Evolutionary conservation across 2,888 invertebrate genomes (phyloP).

Genomic region (Apeira syringaria): DNA sequence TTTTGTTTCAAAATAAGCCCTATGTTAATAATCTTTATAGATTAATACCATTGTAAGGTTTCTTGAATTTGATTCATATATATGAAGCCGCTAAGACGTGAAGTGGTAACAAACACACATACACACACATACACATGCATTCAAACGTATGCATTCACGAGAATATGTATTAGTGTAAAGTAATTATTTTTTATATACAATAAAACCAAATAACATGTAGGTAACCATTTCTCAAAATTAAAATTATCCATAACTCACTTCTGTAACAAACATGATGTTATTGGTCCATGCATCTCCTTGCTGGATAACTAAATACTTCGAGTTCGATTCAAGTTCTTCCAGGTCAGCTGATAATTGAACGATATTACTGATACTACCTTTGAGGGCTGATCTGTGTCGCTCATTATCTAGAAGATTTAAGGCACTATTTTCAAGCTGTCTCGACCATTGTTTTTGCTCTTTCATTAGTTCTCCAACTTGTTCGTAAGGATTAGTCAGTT

Average conservation of each 20-base stretch:
- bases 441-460: not conserved
- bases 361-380: slow-evolving; percentile 1
- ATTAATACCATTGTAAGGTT: no score
- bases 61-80: no score
- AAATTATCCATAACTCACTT: no score
- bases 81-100: no score
- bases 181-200: no score
- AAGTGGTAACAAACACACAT: no score
- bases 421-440: not conserved
- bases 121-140: not conserved
- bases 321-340: not conserved
- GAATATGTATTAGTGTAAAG: no score
- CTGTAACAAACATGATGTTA: slow-evolving; percentile 44
- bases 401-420: not conserved
- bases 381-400: slow-evolving; percentile 1
- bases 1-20: no score
- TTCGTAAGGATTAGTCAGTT: not conserved
- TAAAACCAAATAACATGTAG: no score
- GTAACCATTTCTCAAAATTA: no score
- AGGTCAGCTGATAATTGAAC: not conserved
- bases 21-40: no score
- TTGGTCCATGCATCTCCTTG: slow-evolving; percentile 53
- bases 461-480: slow-evolving; percentile 3
- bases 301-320: slow-evolving; percentile 37
- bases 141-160: no score